Conservation (phyloP, 2,888 invertebrate genomes). For the Mayetiola destructor region DNA sequence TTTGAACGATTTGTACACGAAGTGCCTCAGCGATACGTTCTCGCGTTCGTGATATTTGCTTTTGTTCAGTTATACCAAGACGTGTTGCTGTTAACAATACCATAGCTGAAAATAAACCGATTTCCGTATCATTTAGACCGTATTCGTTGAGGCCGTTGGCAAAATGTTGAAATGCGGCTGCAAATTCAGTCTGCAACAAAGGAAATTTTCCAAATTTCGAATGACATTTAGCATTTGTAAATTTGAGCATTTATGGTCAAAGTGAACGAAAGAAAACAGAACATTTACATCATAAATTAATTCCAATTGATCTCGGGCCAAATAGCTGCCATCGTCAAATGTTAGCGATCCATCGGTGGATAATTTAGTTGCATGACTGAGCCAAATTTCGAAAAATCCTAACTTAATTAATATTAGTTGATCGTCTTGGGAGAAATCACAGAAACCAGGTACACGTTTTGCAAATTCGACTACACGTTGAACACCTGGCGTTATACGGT, state of each 20-base stretch:
- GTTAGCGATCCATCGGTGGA: slow-evolving; percentile 63
- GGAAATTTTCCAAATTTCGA: too few relatives aligned
- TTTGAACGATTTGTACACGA: slow-evolving; percentile 51
- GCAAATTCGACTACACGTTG: slow-evolving; percentile 93
- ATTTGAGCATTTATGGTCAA: too few relatives aligned
- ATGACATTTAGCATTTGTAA: not conserved
- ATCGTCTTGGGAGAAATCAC: slow-evolving; percentile 82
- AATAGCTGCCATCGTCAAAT: slow-evolving; percentile 77
- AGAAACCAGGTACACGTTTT: slow-evolving; percentile 86
- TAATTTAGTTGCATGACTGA: slow-evolving; percentile 70
- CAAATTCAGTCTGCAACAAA: slow-evolving; percentile 71
- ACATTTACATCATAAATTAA: slow-evolving; percentile 71
- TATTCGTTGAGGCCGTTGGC: slow-evolving; percentile 58
- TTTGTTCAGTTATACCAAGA: slow-evolving; percentile 62
- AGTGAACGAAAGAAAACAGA: too few relatives aligned
- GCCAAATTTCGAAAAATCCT: slow-evolving; percentile 95
- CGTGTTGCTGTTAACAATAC: slow-evolving; percentile 72
- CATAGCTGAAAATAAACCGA: slow-evolving; percentile 75
- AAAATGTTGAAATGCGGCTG: slow-evolving; percentile 66
- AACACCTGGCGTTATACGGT: slow-evolving; percentile 75
- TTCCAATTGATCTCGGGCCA: slow-evolving; percentile 70
- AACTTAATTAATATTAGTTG: slow-evolving; percentile 91
- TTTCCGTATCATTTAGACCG: slow-evolving; percentile 74
- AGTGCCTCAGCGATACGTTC: slow-evolving; percentile 78
- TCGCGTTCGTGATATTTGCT: slow-evolving; percentile 62